Evolutionary conservation across 2,888 invertebrate species (phyloP), one percentile per base, ranked within the genome.

Genomic region (Bombylius major): DNA sequence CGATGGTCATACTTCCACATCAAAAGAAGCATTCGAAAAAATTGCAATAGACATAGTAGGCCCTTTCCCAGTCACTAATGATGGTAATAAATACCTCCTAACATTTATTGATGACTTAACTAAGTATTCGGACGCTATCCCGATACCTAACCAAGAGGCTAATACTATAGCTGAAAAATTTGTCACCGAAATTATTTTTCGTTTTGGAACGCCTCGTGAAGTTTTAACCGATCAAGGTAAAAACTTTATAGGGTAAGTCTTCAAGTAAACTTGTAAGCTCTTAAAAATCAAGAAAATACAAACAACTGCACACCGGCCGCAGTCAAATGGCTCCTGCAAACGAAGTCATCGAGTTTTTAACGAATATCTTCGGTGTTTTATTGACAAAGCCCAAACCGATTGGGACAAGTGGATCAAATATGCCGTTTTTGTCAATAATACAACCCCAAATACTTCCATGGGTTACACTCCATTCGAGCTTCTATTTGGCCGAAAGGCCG

Each of bases 21-120:
- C 23, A 23, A 23, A 23, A 23, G 23, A 23, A 23, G 34, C 67
- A 4, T 66, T 69, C 55, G 62, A 69, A 56, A 61, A 62, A 58
- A 49, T 67, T 47, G 55, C 61, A 12, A 23, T 69, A 32, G 65
- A 68, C 54, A 63, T 68, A 11, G 64, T 67, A 11, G 65, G 67
- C 48, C 66, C 66, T 3, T 55, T 67, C 49, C 63, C 62, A 11
- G 14, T 55, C 23, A 63, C 62, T 4, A 46, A 60, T 50, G 55
- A 59, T 32, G 62, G 60, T 33, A 65, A 65, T 57, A 62, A 55
- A 58, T 66, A 61, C 54, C 61, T 66, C 44, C 44, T 66, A 42
- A 66, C 64, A 5, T 52, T 62, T n/a, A n/a, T n/a, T n/a, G n/a
- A 66, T 53, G 62, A 63, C 50, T 48, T 65, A n/a, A 63, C 66